Conservation (phyloP, 2,888 invertebrate genomes). For the Platypus cylindrus region DNA sequence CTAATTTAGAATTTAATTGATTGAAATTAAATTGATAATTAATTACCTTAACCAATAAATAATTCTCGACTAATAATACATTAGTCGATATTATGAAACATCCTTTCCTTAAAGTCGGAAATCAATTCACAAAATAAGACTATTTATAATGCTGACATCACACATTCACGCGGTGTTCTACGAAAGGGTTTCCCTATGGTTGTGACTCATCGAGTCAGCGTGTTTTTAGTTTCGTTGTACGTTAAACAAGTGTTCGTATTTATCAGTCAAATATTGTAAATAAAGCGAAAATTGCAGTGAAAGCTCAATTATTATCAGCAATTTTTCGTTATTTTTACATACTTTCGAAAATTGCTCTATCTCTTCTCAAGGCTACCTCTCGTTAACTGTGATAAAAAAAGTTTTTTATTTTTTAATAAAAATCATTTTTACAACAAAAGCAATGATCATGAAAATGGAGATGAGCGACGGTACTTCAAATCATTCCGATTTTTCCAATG, state of each 20-base stretch:
- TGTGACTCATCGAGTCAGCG: conserved; percentile 29
- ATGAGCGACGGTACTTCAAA: conserved; percentile 33
- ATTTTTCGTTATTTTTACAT: conserved; percentile 16
- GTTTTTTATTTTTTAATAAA: conserved; percentile 2
- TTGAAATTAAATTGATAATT: no score
- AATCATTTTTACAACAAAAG: neutral
- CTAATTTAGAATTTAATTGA: no score
- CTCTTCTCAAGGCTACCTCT: conserved; percentile 22
- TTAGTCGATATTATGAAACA: no score
- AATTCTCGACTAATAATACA: no score
- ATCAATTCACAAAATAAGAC: no score
- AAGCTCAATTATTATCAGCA: no score
- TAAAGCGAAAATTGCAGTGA: conserved; percentile 7
- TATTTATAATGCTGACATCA: conserved; percentile 35
- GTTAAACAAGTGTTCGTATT: conserved; percentile 15
- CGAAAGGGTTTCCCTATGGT: conserved; percentile 34
- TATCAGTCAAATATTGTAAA: conserved; percentile 11
- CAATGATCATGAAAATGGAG: conserved; percentile 30
- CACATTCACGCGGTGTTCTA: conserved; percentile 30
- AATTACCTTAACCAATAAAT: no score
- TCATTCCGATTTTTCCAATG: conserved; percentile 35
- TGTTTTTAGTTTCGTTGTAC: conserved; percentile 19
- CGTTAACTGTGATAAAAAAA: conserved; percentile 16
- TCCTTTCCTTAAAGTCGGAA: no score
- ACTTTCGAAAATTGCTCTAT: conserved; percentile 16